Base-by-base conservation (phyloP, 2,797 vertebrate genomes). In the Pterois miles region DNA sequence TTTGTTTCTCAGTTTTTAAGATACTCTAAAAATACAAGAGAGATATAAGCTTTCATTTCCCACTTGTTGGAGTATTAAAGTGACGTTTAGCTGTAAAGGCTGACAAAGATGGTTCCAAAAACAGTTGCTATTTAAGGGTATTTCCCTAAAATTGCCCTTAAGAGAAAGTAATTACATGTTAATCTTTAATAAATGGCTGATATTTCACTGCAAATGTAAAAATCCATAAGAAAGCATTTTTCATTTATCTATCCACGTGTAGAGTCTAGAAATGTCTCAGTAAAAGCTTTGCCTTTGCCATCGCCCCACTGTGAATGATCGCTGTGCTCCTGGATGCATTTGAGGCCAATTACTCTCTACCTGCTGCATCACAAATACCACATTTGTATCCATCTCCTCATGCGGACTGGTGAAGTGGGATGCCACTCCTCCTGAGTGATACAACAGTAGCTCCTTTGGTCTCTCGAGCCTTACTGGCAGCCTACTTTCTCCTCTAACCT, bases 401-500 rank as follows among this genome's bases (percentile, higher is more conserved):
- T 89, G 88, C 74, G 89, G 82, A 86, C 86, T 85, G 70, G 85
- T 90, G 90, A 94, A 93, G 87, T 92, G 90, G 90, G 85, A 94
- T 91, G 89, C 84, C 90, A 87, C 87, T 93, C 90, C 90, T 92
- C 89, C 87, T 48, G 54, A 93, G 91, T 80, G 86, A 89, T 90
- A 88, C 86, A 85, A 88, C 88, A 91, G 90, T 88, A 92, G 89
- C 91, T 91, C 84, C 90, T 88, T 73, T 36, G 80, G 89, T 93
- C 94, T 94, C 94, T 86, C 36, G 93, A 94, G 94, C 78, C 83
- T 90, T 68, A 81, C 88, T 78, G 71, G 73, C 91, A 95, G 92
- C 95, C 95, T 95, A 96, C 89, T 95, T 95, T 92, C 87, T 90
- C 90, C 86, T 89, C 66, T 94, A 96, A 95, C 95, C 95, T 95